phyloP scores from a whole-genome alignment of 2,888 invertebrate species.

The Apoderus coryli region DNA sequence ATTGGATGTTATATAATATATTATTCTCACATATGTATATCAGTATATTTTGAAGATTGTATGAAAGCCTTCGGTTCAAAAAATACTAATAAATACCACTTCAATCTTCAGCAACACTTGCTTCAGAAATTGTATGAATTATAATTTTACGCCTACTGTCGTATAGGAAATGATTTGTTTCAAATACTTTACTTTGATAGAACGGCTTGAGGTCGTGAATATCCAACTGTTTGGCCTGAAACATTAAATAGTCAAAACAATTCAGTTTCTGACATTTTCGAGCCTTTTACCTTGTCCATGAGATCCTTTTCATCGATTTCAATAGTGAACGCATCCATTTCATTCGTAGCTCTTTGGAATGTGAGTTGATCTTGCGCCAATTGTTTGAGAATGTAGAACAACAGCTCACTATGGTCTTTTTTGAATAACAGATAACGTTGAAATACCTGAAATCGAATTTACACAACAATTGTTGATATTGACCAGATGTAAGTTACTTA shows the following conservation, averaged over 20 bases:
- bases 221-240: conserved; percentile 78
- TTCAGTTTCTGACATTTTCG: not conserved
- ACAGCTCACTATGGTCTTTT: conserved; percentile 88
- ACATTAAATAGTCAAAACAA: conserved; percentile 11
- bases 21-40: too few relatives aligned
- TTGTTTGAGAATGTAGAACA: conserved; percentile 90
- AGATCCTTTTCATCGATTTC: conserved; percentile 78
- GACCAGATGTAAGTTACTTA: too few relatives aligned
- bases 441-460: conserved; percentile 57
- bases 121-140: conserved; percentile 60
- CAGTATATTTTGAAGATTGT: too few relatives aligned
- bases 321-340: conserved; percentile 45
- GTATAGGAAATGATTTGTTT: conserved; percentile 72
- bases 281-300: conserved; percentile 44
- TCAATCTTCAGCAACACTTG: conserved; percentile 20
- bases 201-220: conserved; percentile 80
- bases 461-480: conserved; percentile 11
- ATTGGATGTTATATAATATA: too few relatives aligned
- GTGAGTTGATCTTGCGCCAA: conserved; percentile 81
- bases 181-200: conserved; percentile 82
- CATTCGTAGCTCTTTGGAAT: conserved; percentile 59
- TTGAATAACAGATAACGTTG: conserved; percentile 85
- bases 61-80: too few relatives aligned
- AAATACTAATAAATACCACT: too few relatives aligned
- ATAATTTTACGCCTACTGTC: conserved; percentile 76